Percentiles rank a stretch among this genome's conserved stretches.
Evolutionary conservation across 1,140 invertebrate genomes (phyloP).

Genomic region (Zaprionus lachaisei): DNA sequence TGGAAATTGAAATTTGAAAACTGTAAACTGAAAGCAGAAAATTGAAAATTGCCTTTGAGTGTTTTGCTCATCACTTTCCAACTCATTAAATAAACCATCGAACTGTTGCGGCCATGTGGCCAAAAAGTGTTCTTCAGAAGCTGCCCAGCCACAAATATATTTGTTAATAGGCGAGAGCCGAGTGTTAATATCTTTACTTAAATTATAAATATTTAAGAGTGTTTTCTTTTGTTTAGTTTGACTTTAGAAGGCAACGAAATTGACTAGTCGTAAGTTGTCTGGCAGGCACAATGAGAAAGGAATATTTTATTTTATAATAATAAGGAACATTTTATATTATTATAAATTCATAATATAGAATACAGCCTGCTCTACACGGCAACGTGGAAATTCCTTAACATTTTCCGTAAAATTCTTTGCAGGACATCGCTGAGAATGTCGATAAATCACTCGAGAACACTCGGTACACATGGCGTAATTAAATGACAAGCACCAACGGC

Average conservation of each 20-base stretch:
- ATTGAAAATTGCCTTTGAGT: constrained; percentile 33
- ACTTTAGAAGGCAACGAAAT: not conserved
- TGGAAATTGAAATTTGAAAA: constrained; percentile 15
- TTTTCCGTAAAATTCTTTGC: not conserved
- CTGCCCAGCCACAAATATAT: constrained; percentile 16
- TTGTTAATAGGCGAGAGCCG: constrained; percentile 9
- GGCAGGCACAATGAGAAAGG: no score
- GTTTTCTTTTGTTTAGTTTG: not conserved
- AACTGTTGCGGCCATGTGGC: constrained; percentile 37
- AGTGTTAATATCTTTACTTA: constrained; percentile 14
- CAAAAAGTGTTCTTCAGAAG: constrained; percentile 16
- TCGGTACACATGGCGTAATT: constrained; percentile 3
- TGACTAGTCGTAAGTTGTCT: not conserved
- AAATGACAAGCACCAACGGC: not conserved
- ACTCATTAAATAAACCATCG: constrained; percentile 37
- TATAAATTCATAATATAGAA: no score
- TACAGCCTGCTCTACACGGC: not conserved
- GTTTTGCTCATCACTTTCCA: constrained; percentile 38
- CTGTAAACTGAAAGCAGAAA: constrained; percentile 20
- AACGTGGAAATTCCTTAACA: not conserved
- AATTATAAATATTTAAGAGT: constrained; percentile 8
- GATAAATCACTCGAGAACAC: constrained; percentile 7
- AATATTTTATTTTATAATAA: no score
- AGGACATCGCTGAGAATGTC: not conserved
- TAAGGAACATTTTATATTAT: no score